Evolutionary conservation across 2,797 vertebrate species (phyloP).

Genomic region (Nannoperca australis): DNA sequence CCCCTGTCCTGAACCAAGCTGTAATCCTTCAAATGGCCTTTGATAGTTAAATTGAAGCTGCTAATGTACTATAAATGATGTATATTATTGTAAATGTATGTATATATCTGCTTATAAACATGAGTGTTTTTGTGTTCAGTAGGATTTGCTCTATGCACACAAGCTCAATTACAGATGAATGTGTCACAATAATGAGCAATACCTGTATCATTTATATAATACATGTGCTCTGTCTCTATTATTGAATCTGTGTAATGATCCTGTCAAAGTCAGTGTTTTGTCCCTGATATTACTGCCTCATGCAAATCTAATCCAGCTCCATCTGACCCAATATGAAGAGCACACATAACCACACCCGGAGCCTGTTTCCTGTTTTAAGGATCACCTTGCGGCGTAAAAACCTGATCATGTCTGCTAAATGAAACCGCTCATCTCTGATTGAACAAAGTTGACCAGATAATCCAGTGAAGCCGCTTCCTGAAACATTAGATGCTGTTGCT

Average conservation of each 20-base stretch:
- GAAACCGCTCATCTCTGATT: neutral
- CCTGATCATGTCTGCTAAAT: neutral
- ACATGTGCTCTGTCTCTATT: neutral
- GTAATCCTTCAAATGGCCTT: neutral
- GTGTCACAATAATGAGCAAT: neutral
- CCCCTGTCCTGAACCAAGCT: neutral
- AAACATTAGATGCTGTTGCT: neutral
- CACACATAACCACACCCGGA: neutral
- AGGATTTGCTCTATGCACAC: neutral
- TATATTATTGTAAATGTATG: constrained; percentile 19
- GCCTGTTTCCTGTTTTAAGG: neutral
- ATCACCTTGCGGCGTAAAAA: neutral
- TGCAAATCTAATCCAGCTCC: neutral
- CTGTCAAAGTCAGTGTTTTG: neutral
- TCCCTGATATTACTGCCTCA: neutral
- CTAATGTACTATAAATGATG: neutral
- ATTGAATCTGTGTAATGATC: neutral
- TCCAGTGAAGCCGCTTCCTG: too few species aligned
- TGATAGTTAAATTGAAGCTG: neutral
- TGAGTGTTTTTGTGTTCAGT: neutral
- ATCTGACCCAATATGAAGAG: neutral
- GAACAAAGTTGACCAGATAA: too few species aligned
- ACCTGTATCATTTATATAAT: neutral
- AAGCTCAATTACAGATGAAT: neutral
- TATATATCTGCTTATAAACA: constrained; percentile 9